Evolutionary conservation across 2,113 vertebrate genomes (phyloP), one percentile per base, ranked within the genome.

Genomic region (Peromyscus polionotus): DNA sequence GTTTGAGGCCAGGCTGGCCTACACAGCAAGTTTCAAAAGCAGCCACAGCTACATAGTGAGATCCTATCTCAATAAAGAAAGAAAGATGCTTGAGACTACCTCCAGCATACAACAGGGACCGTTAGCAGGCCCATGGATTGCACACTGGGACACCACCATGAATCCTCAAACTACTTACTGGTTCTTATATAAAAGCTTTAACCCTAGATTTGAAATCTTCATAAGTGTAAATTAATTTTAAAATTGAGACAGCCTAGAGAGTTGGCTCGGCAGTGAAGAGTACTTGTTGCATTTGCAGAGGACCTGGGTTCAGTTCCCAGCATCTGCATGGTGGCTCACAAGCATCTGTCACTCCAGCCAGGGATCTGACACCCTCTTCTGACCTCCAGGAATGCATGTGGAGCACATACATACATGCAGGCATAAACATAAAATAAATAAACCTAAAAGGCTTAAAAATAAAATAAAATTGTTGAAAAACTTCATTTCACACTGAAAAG

Each of bases 121-220:
- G 22, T 57, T 1, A 57, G 57, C 67, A 86, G 2, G 5, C 48
- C 57, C 19, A 1, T 2, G 19, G 14, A 59, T 0, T 17, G 31
- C 4, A 45, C 1, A 1, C 19, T 9, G 1, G 0, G 11, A 39
- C 7, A 24, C 22, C 1, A 1, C 48, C 57, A 17, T 42, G 3
- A 63, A 42, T 63, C 86, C 31, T 42, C 48, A 54, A 54, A 65
- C 45, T 39, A 16, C 67, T 8, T 12, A 16, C 31, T 48, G 36
- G 63, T 8, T 89, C 88, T 54, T 77, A 72, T 84, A 24, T 24
- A 51, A 81, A n/a, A 24, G 54, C 45, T 93, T 68, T 86, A n/a
- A 14, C 19, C 33, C 54, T 67, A 12, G 77, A 85, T n/a, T 81
- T 76, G 45, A 77, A 77, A 70, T 24, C 81, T 90, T 57, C 0